Evolutionary conservation across 2,797 vertebrate genomes (phyloP).

Genomic region (Miichthys miiuy): DNA sequence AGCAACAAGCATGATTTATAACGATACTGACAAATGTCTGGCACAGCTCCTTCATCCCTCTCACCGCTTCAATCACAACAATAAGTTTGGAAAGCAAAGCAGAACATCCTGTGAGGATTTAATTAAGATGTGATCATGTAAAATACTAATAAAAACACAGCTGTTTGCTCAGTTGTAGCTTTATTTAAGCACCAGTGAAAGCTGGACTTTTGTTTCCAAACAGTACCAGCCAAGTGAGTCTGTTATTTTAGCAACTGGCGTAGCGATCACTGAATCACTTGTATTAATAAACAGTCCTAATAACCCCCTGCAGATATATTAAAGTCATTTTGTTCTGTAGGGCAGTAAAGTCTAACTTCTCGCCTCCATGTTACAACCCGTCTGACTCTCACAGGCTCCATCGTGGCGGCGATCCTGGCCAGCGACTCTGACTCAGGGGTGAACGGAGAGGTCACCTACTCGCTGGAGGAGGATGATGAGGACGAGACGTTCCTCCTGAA

Average conservation of each 20-base stretch:
- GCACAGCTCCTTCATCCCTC: slow-evolving; percentile 7
- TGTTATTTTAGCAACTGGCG: slow-evolving; percentile 47
- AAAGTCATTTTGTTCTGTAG: slow-evolving; percentile 34
- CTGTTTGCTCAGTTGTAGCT: background rate
- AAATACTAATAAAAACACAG: slow-evolving; percentile 26
- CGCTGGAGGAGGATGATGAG: slow-evolving; percentile 93
- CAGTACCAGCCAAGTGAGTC: background rate
- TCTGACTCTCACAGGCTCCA: slow-evolving; percentile 86
- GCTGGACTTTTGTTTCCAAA: slow-evolving; percentile 6
- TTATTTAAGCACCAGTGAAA: slow-evolving; percentile 4
- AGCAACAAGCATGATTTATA: slow-evolving; percentile 58
- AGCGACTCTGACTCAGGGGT: slow-evolving; percentile 93
- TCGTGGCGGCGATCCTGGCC: slow-evolving; percentile 96
- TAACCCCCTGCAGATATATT: slow-evolving; percentile 53
- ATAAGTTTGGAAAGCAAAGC: slow-evolving; percentile 16
- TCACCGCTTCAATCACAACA: slow-evolving; percentile 10
- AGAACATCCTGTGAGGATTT: slow-evolving; percentile 12
- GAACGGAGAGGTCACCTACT: slow-evolving; percentile 96
- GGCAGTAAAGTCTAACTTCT: slow-evolving; percentile 45
- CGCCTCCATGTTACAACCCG: slow-evolving; percentile 38
- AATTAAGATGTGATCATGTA: slow-evolving; percentile 14
- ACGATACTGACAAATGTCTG: slow-evolving; percentile 56
- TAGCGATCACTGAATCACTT: slow-evolving; percentile 31
- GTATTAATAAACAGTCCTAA: slow-evolving; percentile 47
- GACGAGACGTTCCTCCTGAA: slow-evolving; percentile 94